A percentile compares a stretch with the other conserved stretches of the same genome.
Evolutionary conservation across 2,797 vertebrate species (phyloP).

Genomic region (Numenius phaeopus): DNA sequence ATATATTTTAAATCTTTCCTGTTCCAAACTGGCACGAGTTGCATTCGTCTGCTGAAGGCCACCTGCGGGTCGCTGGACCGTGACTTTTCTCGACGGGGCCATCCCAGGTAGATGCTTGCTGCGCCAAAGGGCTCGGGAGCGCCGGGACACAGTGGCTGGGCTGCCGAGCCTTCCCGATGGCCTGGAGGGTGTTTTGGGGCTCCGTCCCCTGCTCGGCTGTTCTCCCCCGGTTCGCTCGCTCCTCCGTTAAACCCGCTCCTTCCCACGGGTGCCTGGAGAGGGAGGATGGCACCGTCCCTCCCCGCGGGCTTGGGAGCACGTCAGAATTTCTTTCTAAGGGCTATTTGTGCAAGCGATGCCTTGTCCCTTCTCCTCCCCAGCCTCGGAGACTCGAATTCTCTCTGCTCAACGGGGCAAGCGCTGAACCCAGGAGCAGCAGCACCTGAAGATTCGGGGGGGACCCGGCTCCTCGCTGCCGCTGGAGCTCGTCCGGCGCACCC

Average conservation of each 20-base stretch:
- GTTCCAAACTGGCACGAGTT: constrained; percentile 68
- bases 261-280: background rate
- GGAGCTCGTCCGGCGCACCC: fast-evolving
- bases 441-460: background rate
- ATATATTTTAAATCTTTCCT: constrained; percentile 83
- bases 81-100: background rate
- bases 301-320: fast-evolving
- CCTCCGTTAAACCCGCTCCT: background rate
- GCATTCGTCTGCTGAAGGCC: constrained; percentile 24
- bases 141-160: background rate
- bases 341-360: constrained; percentile 47
- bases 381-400: background rate
- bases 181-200: background rate
- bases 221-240: background rate
- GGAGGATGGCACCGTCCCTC: background rate
- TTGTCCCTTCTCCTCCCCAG: constrained; percentile 39
- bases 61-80: background rate
- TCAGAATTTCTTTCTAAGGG: constrained; percentile 11
- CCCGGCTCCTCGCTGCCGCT: background rate
- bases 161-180: background rate
- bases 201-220: background rate
- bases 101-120: background rate
- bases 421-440: background rate
- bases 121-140: background rate
- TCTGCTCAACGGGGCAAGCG: background rate